Percentiles rank a stretch among this genome's conserved stretches.
phyloP scores from a whole-genome alignment of 1,140 invertebrate genomes.

The Agrilus planipennis region DNA sequence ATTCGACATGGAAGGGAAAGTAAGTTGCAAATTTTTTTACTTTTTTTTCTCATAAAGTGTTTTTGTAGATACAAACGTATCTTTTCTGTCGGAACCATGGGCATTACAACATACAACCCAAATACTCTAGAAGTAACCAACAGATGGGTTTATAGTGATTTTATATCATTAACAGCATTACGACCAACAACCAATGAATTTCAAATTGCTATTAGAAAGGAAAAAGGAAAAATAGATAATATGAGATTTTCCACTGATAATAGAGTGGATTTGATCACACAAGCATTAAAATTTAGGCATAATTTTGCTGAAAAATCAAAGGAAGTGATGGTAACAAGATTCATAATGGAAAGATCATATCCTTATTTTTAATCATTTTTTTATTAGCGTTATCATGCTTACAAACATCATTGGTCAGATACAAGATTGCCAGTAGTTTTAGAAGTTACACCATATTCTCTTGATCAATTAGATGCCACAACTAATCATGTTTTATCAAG shows the following conservation, averaged over 20 bases:
- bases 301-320: slow-evolving; percentile 69
- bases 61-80: slow-evolving; percentile 84
- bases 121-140: slow-evolving; percentile 91
- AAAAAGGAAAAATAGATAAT: slow-evolving; percentile 72
- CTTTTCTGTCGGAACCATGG: slow-evolving; percentile 89
- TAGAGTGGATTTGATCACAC: slow-evolving; percentile 81
- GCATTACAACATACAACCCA: slow-evolving; percentile 96
- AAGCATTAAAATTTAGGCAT: slow-evolving; percentile 72
- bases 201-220: slow-evolving; percentile 77
- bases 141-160: slow-evolving; percentile 78
- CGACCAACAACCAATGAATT: slow-evolving; percentile 61
- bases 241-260: slow-evolving; percentile 98
- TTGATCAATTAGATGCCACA: slow-evolving; percentile 82
- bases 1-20: slow-evolving; percentile 95
- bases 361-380: slow-evolving; percentile 12
- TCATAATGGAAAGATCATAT: background rate
- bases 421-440: slow-evolving; percentile 74
- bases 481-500: slow-evolving; percentile 68
- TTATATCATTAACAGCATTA: slow-evolving; percentile 60
- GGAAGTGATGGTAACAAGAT: slow-evolving; percentile 53
- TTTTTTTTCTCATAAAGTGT: too few relatives aligned
- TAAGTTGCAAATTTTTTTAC: slow-evolving; percentile 38
- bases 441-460: slow-evolving; percentile 76
- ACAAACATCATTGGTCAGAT: slow-evolving; percentile 94
- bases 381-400: slow-evolving; percentile 75